Base-by-base conservation (phyloP, 2,113 vertebrate genomes). In the Struthio camelus region DNA sequence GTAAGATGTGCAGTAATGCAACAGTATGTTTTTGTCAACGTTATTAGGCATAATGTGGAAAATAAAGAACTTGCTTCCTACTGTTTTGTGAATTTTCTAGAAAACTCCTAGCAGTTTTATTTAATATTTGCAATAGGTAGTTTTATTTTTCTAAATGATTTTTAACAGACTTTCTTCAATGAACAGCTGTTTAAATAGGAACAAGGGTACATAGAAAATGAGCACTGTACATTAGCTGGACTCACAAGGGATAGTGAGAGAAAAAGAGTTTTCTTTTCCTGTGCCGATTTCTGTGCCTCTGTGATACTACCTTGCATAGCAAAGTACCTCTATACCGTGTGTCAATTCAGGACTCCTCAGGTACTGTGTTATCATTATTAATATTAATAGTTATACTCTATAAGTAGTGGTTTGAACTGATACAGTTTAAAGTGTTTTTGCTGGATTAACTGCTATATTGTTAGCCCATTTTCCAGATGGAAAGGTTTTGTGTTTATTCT, bases 81-180 rank as follows among this genome's bases (percentile, higher is more conserved):
- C 89, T 82, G 83, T 78, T 96, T 22, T 86, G 54, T 2, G 4
- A 73, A 79, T 88, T 97, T 89, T 90, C 76, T 91, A 79, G 78
- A 85, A 92, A 94, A 89, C 71, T 86, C 73, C 40, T 87, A 64
- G 38, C 82, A 75, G 71, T 73, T 96, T 96, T 96, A 88, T 90
- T 96, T 97, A 97, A 90, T 70, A 62, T 42, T 94, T 93, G 89
- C 53, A 90, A 62, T 93, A 90, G 61, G 53, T 71, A 77, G 67
- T 72, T 94, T 84, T 76, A 30, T 76, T 42, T 56, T 87, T 94
- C 66, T 79, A 58, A 94, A 82, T 75, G 0, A 76, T 89, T 96
- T 95, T 62, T 84, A 94, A 48, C 46, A 44, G 44, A 40, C 58
- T 78, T 93, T 85, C 50, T 89, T 77, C 51, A 36, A 16, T 42